phyloP scores from a whole-genome alignment of 2,797 vertebrate species.

The Syngnathus acus region DNA sequence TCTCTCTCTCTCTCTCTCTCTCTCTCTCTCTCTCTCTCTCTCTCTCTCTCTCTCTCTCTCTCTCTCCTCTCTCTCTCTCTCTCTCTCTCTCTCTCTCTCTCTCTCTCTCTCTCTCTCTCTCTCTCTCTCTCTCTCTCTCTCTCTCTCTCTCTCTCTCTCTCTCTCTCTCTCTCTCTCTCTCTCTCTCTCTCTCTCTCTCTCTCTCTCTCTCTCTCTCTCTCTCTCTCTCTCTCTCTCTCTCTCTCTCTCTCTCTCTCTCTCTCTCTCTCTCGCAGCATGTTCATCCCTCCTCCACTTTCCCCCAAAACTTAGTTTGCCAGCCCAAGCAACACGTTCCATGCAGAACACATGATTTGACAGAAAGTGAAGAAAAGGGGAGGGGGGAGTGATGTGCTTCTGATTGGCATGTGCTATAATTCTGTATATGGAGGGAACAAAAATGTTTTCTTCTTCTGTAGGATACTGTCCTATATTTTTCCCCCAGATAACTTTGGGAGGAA shows the following conservation, averaged over 20 bases:
- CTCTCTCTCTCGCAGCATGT: slow-evolving; percentile 15
- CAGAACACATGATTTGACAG: slow-evolving; percentile 72
- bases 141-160: slow-evolving; percentile 13
- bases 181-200: slow-evolving; percentile 12
- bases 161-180: slow-evolving; percentile 12
- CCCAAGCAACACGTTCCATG: slow-evolving; percentile 69
- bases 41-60: slow-evolving; percentile 12
- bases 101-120: slow-evolving; percentile 11
- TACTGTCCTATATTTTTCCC: neutral
- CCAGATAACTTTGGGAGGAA: neutral
- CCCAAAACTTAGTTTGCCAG: slow-evolving; percentile 51
- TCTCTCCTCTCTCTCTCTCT: slow-evolving; percentile 13
- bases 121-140: slow-evolving; percentile 12
- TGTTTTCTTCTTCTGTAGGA: neutral
- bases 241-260: slow-evolving; percentile 12
- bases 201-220: slow-evolving; percentile 12
- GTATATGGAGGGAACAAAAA: neutral
- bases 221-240: slow-evolving; percentile 12
- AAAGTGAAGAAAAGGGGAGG: slow-evolving; percentile 78
- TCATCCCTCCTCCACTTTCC: slow-evolving; percentile 16
- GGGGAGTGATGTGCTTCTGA: slow-evolving; percentile 17
- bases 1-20: slow-evolving; percentile 11
- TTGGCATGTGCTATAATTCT: slow-evolving; percentile 4
- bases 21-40: slow-evolving; percentile 10
- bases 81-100: slow-evolving; percentile 10